Percentiles rank a stretch among this genome's conserved stretches.
These are phyloP conservation scores for Diabrotica balteata DNA, from an alignment of 2,888 invertebrate genomes.

Conservation along the genomic window DNA sequence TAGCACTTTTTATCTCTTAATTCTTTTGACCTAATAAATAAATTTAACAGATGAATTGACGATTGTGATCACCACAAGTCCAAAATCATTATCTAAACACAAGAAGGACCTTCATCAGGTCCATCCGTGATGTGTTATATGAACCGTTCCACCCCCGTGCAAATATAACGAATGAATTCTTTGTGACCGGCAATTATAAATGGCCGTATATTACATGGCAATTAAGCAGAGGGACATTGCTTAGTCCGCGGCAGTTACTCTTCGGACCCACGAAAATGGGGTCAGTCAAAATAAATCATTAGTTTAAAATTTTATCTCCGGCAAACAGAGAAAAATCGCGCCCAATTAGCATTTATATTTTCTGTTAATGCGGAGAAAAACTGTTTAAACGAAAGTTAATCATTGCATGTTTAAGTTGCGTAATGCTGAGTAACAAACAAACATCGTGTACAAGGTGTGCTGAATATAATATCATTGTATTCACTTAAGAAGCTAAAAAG, in stretches of 20 bases:
- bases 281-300: slow-evolving; percentile 49
- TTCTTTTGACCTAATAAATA: too few species aligned
- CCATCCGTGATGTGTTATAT: slow-evolving; percentile 46
- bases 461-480: too few species aligned
- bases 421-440: not conserved
- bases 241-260: slow-evolving; percentile 44
- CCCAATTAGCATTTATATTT: slow-evolving; percentile 49
- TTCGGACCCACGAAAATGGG: slow-evolving; percentile 40
- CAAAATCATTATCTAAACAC: too few species aligned
- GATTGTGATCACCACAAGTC: too few species aligned
- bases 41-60: too few species aligned
- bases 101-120: too few species aligned
- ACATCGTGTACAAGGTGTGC: too few species aligned
- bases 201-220: slow-evolving; percentile 57
- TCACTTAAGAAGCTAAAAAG: too few species aligned
- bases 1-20: too few species aligned
- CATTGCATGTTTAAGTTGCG: slow-evolving; percentile 8
- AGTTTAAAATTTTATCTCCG: slow-evolving; percentile 50
- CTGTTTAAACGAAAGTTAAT: slow-evolving; percentile 34
- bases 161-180: slow-evolving; percentile 52
- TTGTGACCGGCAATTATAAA: slow-evolving; percentile 55
- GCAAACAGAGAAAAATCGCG: slow-evolving; percentile 50
- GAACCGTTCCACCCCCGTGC: slow-evolving; percentile 48
- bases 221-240: slow-evolving; percentile 55
- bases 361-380: slow-evolving; percentile 40